Percentiles rank a stretch among this genome's conserved stretches.
These are phyloP conservation scores for Nomia melanderi DNA, from an alignment of 1,140 invertebrate species.

Conservation along the genomic window DNA sequence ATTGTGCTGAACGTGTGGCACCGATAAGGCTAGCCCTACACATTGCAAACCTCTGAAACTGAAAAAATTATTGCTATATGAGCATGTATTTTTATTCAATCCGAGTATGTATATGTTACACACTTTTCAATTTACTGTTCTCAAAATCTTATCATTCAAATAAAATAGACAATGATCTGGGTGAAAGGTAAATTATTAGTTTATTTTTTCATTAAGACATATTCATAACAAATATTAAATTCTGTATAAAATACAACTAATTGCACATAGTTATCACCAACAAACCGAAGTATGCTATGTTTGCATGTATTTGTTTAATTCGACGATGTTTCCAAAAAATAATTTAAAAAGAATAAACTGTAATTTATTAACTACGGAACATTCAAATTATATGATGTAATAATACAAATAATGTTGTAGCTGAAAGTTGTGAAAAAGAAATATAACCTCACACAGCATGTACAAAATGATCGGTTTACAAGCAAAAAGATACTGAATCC, in stretches of 20 bases:
- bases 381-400: slow-evolving; percentile 20
- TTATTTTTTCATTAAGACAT: background rate
- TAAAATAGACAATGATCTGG: background rate
- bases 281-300: background rate
- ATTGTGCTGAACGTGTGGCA: slow-evolving; percentile 47
- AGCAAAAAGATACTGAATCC: slow-evolving; percentile 16
- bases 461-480: slow-evolving; percentile 30
- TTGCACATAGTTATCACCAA: background rate
- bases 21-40: slow-evolving; percentile 58
- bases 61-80: slow-evolving; percentile 22
- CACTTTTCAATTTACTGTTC: too few relatives aligned
- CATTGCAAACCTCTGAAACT: slow-evolving; percentile 70
- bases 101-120: background rate
- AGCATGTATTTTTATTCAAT: background rate
- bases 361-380: background rate
- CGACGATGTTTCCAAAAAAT: background rate
- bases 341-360: background rate
- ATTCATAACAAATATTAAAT: background rate
- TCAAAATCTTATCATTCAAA: background rate
- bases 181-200: background rate
- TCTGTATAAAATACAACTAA: background rate
- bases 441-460: slow-evolving; percentile 55
- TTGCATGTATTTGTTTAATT: background rate
- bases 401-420: background rate
- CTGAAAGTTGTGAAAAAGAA: background rate